These are phyloP conservation scores for Microtus ochrogaster DNA, from an alignment of 2,113 vertebrate genomes.

Conservation along the genomic window DNA sequence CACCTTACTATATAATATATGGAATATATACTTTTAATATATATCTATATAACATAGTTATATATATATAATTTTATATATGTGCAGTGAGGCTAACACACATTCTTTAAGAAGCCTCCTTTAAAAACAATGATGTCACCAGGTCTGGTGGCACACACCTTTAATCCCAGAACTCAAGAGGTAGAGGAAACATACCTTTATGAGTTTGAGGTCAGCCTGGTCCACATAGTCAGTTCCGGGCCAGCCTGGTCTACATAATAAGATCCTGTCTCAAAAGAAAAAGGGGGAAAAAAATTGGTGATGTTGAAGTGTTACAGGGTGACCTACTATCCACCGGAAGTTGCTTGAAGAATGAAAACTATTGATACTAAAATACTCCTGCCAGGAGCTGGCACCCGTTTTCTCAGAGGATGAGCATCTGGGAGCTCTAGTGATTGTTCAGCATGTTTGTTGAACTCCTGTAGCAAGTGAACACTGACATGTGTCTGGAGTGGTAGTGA, in stretches of 20 bases:
- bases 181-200: not conserved
- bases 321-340: not conserved
- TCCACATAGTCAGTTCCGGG: not conserved
- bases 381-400: not conserved
- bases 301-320: not conserved
- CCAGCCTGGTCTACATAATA: not conserved
- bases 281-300: not conserved
- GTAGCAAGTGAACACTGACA: not conserved
- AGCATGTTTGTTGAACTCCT: not conserved
- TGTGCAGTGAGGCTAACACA: not conserved
- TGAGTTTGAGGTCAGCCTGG: not conserved
- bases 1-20: too few relatives aligned
- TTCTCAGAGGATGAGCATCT: conserved; percentile 11
- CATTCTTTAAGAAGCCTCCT: not conserved
- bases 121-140: not conserved
- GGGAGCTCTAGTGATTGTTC: not conserved
- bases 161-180: not conserved
- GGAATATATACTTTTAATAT: too few relatives aligned
- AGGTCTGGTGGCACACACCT: not conserved
- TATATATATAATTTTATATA: not conserved
- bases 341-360: conserved; percentile 24
- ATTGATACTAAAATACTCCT: not conserved
- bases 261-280: not conserved
- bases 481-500: not conserved
- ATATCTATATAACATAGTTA: too few relatives aligned